Conservation (phyloP, 1,140 invertebrate genomes). For the Pseudomyrmex flavicornis region DNA sequence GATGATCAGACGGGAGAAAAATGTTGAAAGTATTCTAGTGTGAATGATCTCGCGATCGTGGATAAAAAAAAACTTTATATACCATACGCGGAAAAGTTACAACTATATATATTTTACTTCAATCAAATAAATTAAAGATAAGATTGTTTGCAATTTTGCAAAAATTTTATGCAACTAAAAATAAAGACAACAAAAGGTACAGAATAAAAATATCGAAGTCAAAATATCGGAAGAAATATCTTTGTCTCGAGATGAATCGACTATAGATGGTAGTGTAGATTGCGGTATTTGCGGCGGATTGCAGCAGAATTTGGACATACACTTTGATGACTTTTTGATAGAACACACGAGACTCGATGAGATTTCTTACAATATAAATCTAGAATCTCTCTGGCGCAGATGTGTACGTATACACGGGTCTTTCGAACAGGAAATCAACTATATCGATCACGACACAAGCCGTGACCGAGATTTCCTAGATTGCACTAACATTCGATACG, state of each 20-base stretch:
- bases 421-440: slow-evolving; percentile 44
- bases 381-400: slow-evolving; percentile 27
- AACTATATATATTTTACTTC: not conserved
- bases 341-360: not conserved
- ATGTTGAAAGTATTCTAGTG: not conserved
- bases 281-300: slow-evolving; percentile 27
- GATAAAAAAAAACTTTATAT: too few species aligned
- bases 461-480: slow-evolving; percentile 26
- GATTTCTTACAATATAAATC: slow-evolving; percentile 44
- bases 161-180: not conserved
- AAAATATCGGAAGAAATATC: not conserved
- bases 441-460: slow-evolving; percentile 45
- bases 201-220: not conserved
- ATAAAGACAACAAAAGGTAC: not conserved
- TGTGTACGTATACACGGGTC: slow-evolving; percentile 14
- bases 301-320: slow-evolving; percentile 29
- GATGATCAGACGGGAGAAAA: not conserved
- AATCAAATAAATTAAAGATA: not conserved
- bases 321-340: slow-evolving; percentile 57
- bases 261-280: not conserved
- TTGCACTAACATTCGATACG: slow-evolving; percentile 34
- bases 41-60: not conserved
- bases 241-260: not conserved
- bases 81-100: too few species aligned
- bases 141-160: not conserved